Percentiles rank a stretch among this genome's conserved stretches.
phyloP scores from a whole-genome alignment of 2,797 vertebrate genomes.

The Otolemur crassicaudatus region DNA sequence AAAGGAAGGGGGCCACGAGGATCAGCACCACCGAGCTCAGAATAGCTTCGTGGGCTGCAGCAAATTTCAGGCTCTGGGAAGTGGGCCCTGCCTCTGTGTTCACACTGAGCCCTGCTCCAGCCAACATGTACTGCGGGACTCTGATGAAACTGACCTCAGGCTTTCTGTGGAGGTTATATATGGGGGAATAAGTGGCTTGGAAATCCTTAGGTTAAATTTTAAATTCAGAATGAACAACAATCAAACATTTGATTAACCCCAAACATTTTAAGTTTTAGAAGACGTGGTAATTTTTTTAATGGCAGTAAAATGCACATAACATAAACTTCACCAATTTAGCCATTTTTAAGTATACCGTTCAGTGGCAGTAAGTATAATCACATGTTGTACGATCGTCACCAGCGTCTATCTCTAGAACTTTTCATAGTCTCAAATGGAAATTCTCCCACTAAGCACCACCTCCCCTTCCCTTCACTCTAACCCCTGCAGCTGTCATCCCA shows the following conservation, averaged over 20 bases:
- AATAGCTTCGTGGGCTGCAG: no score
- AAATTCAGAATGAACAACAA: background rate
- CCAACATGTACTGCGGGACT: no score
- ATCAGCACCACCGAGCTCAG: background rate
- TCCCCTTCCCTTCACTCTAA: background rate
- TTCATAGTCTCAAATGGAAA: background rate
- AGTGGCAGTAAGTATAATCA: background rate
- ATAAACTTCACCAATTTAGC: background rate
- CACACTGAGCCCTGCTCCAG: background rate
- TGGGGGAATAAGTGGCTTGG: background rate
- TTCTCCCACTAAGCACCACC: background rate
- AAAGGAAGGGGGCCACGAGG: background rate
- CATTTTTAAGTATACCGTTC: background rate
- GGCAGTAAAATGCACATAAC: background rate
- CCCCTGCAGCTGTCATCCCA: background rate
- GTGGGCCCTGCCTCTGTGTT: background rate
- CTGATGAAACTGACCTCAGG: background rate
- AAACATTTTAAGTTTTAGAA: background rate
- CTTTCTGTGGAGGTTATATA: background rate
- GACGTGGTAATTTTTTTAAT: background rate
- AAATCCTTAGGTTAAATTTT: background rate
- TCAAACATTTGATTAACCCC: background rate
- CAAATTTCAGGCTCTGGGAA: background rate
- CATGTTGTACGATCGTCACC: fast-evolving
- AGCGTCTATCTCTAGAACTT: background rate